Base-by-base conservation (phyloP, 2,797 vertebrate species). In the Bufotes viridis region DNA sequence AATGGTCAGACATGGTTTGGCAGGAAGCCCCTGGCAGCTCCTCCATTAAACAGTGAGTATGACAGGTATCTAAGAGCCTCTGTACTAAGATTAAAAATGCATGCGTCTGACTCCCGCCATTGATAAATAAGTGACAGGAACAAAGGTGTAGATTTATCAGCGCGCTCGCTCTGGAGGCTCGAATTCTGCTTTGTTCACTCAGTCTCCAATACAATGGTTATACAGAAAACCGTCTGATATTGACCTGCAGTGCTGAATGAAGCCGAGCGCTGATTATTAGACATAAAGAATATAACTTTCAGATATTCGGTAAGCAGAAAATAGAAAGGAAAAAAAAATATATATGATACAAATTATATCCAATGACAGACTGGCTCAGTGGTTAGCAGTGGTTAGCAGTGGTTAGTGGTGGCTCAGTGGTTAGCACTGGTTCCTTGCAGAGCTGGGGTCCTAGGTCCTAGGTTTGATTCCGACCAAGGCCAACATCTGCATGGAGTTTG, bases 111-210 rank as follows among this genome's bases (percentile, higher is more conserved):
- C 78, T 60, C 57, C 24, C 55, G 1, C n/a, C 29, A 80, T 80
- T 60, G 78, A 80, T 80, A 60, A 80, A 80, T 80, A 80, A 80
- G 60, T 80, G 60, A 80, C 57, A 60, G 17, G 78, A 80, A 80
- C 78, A 80, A 80, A 80, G 7, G 78, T 34, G 78, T 60, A 80
- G 26, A 60, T 80, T 29, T 34, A 80, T 34, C 53, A 15, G 15
- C 78, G 0, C 49, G 8, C 78, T 15, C 78, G 55, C 51, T 20
- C 24, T 29, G 24, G 78, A 8, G 53, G 55, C 24, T 60, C 24
- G 8, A 1, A 12, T 26, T 9, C 53, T 58, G 55, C 55, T 11
- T 1, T 9, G 15, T 10, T 58, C 22, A 60, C 10, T 80, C 57
- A 60, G 12, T 80, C 15, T 26, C 17, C n/a, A 24, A 24, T 29